These are phyloP conservation scores for Phalacrocorax pelagicus DNA, from an alignment of 2,113 vertebrate species.

Conservation along the genomic window DNA sequence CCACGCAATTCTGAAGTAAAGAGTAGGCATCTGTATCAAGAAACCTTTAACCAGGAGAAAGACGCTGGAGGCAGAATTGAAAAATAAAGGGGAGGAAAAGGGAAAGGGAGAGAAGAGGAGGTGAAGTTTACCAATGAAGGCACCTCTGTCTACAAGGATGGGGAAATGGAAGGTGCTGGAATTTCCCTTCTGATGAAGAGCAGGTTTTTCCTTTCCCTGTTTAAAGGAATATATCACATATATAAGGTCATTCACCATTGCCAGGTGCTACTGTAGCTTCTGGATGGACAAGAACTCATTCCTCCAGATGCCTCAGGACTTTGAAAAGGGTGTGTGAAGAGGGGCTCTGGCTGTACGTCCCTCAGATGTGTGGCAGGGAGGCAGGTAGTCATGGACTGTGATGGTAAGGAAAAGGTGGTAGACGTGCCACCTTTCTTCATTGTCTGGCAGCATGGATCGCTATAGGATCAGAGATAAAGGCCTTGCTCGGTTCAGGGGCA, in stretches of 20 bases:
- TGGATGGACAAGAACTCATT: neutral
- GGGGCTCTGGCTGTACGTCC: neutral
- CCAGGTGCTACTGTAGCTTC: neutral
- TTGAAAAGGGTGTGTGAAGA: neutral
- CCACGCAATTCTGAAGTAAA: neutral
- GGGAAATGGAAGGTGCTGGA: neutral
- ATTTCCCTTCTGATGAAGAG: neutral
- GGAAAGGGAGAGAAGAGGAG: neutral
- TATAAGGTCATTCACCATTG: neutral
- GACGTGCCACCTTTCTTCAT: neutral
- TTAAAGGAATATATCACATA: neutral
- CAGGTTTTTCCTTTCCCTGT: neutral
- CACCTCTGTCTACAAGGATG: neutral
- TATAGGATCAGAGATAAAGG: neutral
- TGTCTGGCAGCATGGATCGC: neutral
- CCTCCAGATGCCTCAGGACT: neutral
- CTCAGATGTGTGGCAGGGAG: neutral
- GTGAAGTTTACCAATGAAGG: neutral
- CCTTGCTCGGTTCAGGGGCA: neutral
- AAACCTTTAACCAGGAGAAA: neutral
- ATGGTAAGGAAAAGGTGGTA: neutral
- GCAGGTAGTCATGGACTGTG: neutral
- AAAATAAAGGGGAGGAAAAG: neutral
- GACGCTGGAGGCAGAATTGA: neutral
- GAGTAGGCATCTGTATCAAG: neutral